A percentile compares a stretch with the other conserved stretches of the same genome.
phyloP scores from a whole-genome alignment of 2,888 invertebrate genomes.

The Ypsolopha scabrella region DNA sequence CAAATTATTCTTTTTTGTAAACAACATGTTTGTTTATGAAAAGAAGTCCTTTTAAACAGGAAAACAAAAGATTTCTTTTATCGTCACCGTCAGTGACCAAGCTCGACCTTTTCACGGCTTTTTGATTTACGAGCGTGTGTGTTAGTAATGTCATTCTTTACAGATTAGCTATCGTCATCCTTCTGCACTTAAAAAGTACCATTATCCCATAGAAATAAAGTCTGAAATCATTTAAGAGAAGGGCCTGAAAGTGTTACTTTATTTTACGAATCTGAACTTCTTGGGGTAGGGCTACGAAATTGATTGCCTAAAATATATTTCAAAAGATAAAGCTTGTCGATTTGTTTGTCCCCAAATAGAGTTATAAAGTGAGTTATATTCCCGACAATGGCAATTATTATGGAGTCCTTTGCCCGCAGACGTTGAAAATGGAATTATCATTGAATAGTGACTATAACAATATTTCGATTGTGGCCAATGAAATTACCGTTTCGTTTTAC shows the following conservation, averaged over 20 bases:
- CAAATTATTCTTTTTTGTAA: background rate
- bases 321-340: slow-evolving; percentile 4
- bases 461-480: slow-evolving; percentile 63
- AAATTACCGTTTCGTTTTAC: slow-evolving; percentile 45
- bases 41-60: background rate
- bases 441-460: slow-evolving; percentile 60
- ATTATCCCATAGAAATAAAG: background rate
- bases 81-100: slow-evolving; percentile 10
- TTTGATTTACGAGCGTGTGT: slow-evolving; percentile 43
- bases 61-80: slow-evolving; percentile 10
- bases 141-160: slow-evolving; percentile 33
- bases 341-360: slow-evolving; percentile 2
- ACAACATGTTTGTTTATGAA: background rate
- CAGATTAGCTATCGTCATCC: slow-evolving; percentile 42
- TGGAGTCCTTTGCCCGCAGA: slow-evolving; percentile 43
- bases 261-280: background rate
- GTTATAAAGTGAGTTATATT: slow-evolving; percentile 8
- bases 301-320: background rate
- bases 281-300: background rate
- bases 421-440: slow-evolving; percentile 46
- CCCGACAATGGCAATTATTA: slow-evolving; percentile 17
- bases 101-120: slow-evolving; percentile 50
- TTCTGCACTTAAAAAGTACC: background rate
- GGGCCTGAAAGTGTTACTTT: background rate
- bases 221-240: background rate